phyloP scores from a whole-genome alignment of 2,113 vertebrate species.

The Poecilia latipinna region DNA sequence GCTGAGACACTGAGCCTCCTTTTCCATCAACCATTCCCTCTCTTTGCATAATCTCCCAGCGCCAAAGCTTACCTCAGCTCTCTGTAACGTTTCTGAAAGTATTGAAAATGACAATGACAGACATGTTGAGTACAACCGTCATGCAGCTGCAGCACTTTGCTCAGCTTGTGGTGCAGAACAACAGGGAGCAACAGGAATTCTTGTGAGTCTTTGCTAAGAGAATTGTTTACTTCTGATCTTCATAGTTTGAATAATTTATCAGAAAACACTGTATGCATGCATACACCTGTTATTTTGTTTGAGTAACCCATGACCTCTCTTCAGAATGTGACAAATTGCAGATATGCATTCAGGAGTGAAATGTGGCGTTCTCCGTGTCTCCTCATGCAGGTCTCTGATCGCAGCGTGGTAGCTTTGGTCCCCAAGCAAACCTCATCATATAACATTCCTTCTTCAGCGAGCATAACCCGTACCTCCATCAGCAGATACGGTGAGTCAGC shows the following conservation, averaged over 20 bases:
- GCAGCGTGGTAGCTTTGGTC: constrained; percentile 94
- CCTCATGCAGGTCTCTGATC: constrained; percentile 89
- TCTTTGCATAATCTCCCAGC: constrained; percentile 26
- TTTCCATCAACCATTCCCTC: constrained; percentile 10
- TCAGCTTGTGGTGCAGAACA: constrained; percentile 29
- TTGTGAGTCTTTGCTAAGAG: constrained; percentile 32
- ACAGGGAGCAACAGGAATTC: constrained; percentile 43
- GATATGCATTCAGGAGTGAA: background rate
- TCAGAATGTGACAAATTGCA: background rate
- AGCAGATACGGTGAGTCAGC: constrained; percentile 92
- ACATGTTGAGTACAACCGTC: constrained; percentile 51
- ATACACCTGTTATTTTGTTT: background rate
- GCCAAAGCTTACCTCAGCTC: constrained; percentile 48
- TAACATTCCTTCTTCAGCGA: constrained; percentile 95
- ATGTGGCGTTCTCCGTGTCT: constrained; percentile 12
- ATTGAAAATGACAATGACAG: constrained; percentile 47
- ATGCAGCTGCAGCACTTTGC: constrained; percentile 40
- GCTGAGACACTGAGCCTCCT: constrained; percentile 27
- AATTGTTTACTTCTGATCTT: constrained; percentile 21
- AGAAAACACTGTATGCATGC: background rate
- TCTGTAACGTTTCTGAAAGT: constrained; percentile 48
- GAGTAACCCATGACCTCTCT: background rate
- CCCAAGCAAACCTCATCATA: constrained; percentile 99
- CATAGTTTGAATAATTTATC: constrained; percentile 19
- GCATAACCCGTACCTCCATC: constrained; percentile 95